Evolutionary conservation across 1,140 invertebrate genomes (phyloP).

Genomic region (Pseudomyrmex cubaensis): DNA sequence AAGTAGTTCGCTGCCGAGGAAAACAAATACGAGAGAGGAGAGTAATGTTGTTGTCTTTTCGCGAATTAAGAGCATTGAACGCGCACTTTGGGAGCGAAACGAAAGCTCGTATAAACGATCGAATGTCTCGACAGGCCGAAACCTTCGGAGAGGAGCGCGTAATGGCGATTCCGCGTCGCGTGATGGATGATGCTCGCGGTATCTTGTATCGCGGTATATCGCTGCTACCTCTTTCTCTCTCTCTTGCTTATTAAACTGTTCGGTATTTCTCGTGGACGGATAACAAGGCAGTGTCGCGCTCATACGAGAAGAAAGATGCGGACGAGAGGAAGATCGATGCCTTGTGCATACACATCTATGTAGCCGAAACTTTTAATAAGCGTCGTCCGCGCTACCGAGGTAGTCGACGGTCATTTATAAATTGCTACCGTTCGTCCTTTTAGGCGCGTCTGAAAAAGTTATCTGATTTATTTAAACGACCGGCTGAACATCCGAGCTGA

Average conservation of each 20-base stretch:
- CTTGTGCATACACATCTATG: background rate
- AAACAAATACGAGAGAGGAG: background rate
- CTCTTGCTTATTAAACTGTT: constrained; percentile 79
- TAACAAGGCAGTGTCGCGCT: constrained; percentile 62
- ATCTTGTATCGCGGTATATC: constrained; percentile 78
- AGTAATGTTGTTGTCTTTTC: background rate
- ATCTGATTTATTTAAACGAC: constrained; percentile 65
- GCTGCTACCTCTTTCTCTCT: constrained; percentile 66
- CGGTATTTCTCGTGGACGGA: constrained; percentile 76
- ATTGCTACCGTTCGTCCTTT: constrained; percentile 71
- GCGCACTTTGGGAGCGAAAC: background rate
- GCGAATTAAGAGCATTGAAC: background rate
- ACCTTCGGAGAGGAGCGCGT: constrained; percentile 33
- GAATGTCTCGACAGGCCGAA: constrained; percentile 19
- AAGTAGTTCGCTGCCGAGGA: background rate
- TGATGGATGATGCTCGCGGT: constrained; percentile 76
- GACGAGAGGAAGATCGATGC: constrained; percentile 74
- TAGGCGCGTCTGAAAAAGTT: constrained; percentile 60
- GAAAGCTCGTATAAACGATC: background rate
- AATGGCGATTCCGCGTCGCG: constrained; percentile 71
- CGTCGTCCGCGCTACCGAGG: constrained; percentile 74
- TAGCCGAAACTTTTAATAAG: constrained; percentile 76
- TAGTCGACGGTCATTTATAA: constrained; percentile 69
- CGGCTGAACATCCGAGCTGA: background rate
- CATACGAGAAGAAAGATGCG: constrained; percentile 20